Evolutionary conservation across 2,888 invertebrate genomes (phyloP).

Genomic region (Mesoligia furuncula): DNA sequence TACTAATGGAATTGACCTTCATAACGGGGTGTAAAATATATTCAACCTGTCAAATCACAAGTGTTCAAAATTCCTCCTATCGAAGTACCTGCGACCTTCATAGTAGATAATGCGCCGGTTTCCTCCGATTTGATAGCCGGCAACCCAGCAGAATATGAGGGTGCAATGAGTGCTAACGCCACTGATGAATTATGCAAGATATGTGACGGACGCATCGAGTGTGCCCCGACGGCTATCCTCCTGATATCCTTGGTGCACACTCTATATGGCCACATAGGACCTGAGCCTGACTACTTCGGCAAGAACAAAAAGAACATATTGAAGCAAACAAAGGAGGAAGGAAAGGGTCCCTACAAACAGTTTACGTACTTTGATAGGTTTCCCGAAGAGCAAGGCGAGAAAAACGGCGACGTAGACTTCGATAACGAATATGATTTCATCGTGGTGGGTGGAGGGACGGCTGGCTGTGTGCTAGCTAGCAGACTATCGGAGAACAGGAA

Average conservation of each 20-base stretch:
- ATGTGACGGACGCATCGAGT: constrained; percentile 87
- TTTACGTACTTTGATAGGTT: constrained; percentile 62
- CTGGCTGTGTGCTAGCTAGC: constrained; percentile 86
- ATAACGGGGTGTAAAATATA: constrained; percentile 6
- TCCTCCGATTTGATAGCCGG: constrained; percentile 42
- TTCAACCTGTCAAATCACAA: constrained; percentile 3
- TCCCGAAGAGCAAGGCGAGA: constrained; percentile 46
- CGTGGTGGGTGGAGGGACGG: constrained; percentile 85
- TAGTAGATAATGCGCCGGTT: constrained; percentile 47
- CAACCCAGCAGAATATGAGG: constrained; percentile 69
- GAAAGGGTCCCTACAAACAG: constrained; percentile 52
- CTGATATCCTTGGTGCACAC: constrained; percentile 85
- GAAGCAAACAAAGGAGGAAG: constrained; percentile 23
- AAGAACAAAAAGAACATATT: constrained; percentile 62
- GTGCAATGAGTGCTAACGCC: constrained; percentile 85
- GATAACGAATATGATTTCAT: constrained; percentile 81
- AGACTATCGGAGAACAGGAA: constrained; percentile 84
- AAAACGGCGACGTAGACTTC: constrained; percentile 36
- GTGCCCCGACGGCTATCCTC: constrained; percentile 87
- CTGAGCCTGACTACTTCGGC: constrained; percentile 84
- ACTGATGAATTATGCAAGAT: constrained; percentile 86
- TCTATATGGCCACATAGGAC: constrained; percentile 82
- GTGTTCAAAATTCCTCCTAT: constrained; percentile 51
- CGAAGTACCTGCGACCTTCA: constrained; percentile 30
- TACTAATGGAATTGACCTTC: constrained; percentile 51